Base-by-base conservation (phyloP, 2,797 vertebrate genomes). In the Acrossocheilus wenchowensis region DNA sequence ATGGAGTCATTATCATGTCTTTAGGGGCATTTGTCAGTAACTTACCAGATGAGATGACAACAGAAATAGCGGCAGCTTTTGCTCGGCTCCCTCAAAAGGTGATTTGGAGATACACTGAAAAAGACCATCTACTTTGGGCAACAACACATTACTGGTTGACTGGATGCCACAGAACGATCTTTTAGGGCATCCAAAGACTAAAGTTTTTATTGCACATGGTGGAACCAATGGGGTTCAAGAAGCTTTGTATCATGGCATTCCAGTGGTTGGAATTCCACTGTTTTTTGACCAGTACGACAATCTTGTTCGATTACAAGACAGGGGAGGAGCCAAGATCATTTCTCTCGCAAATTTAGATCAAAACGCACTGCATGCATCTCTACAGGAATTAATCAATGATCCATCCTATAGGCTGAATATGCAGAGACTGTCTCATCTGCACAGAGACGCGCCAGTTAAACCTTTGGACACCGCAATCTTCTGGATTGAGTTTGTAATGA, bases 1-100 rank as follows among this genome's bases (percentile, higher is more conserved):
- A 89, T 74, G 87, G 87, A 4, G 84, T 89, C 2, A 34, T 95
- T 5, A 87, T 95, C 30, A 93, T 89, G 89, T 88, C 89, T 30
- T 81, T 89, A n/a, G 89, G 89, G 14, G 21, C 87, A 0, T 86
- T 84, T 62, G 73, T 89, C 9, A 83, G 84, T 84, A 21, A 41
- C 10, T 43, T 89, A 17, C 89, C 89, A 39, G 57, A 23, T 66
- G 81, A 88, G 26, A 1, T 89, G 21, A 71, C 87, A 19, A 15
- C 89, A 36, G 78, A 89, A 11, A 80, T 89, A 72, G 89, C 89
- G 7, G 26, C 78, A 64, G 89, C 89, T 52, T 90, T 90, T 86
- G 85, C 87, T 54, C 78, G 1, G 14, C 82, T 90, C 7, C 87
- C 87, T 36, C 89, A 90, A 66, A 90, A 87, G 57, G 85, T 90